phyloP scores from a whole-genome alignment of 1,140 invertebrate species.

The Drosophila fuyamai region DNA sequence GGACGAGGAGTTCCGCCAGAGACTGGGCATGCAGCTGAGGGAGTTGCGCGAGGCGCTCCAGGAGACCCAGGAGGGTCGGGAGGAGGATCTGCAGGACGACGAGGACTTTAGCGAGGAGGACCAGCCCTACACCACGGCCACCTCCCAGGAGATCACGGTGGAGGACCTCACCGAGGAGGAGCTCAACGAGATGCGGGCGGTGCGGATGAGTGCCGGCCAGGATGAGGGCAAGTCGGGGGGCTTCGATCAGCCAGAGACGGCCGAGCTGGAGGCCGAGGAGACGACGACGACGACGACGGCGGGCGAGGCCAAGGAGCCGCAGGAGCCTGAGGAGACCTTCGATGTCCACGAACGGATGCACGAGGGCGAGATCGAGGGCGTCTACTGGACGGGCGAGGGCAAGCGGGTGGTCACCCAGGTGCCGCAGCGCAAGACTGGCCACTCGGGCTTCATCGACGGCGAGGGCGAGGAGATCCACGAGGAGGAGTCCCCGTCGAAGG shows the following conservation, averaged over 20 bases:
- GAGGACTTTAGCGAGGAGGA: not conserved
- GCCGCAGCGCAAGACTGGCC: not conserved
- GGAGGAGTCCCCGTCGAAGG: no score
- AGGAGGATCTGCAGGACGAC: not conserved
- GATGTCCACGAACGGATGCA: not conserved
- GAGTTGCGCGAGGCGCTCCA: conserved; percentile 13
- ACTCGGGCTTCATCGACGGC: conserved; percentile 13
- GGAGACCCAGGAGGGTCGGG: not conserved
- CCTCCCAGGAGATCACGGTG: not conserved
- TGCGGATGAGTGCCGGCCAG: conserved; percentile 4
- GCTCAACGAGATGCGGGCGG: not conserved
- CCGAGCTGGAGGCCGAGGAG: not conserved
- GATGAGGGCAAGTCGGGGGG: not conserved
- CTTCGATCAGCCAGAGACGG: not conserved
- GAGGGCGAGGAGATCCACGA: conserved; percentile 2
- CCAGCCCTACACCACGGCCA: not conserved
- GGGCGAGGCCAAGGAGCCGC: not conserved
- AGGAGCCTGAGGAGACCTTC: not conserved
- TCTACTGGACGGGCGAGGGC: conserved; percentile 30
- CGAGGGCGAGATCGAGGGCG: conserved; percentile 17
- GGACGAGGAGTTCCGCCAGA: conserved; percentile 11
- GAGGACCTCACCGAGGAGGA: conserved; percentile 14
- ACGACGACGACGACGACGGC: no score
- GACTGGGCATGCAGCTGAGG: conserved; percentile 13
- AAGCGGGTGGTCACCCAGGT: not conserved